These are phyloP conservation scores for Ennomos quercinarius DNA, from an alignment of 2,888 invertebrate species.

Conservation along the genomic window DNA sequence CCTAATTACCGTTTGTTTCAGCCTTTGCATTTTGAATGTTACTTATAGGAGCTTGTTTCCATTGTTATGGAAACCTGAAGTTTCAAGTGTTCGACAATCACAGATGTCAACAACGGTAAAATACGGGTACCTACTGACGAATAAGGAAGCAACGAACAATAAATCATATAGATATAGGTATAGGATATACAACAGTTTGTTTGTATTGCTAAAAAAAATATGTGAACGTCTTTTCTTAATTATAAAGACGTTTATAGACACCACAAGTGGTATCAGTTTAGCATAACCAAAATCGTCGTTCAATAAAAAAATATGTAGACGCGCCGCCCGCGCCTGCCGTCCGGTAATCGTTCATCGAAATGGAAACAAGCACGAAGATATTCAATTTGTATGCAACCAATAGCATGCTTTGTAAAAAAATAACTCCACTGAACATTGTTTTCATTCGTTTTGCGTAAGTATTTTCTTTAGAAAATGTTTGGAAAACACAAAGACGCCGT, in stretches of 20 bases:
- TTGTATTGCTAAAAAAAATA: too few species aligned
- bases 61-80: neutral
- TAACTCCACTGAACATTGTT: conserved; percentile 25
- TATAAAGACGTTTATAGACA: too few species aligned
- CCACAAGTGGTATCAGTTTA: too few species aligned
- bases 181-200: too few species aligned
- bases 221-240: too few species aligned
- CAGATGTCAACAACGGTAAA: too few species aligned
- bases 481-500: conserved; percentile 1
- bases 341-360: neutral
- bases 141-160: neutral
- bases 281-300: too few species aligned
- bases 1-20: conserved; percentile 52
- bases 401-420: conserved; percentile 43
- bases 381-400: conserved; percentile 68
- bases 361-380: conserved; percentile 23
- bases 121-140: too few species aligned
- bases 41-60: conserved; percentile 55
- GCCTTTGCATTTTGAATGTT: conserved; percentile 81
- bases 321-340: too few species aligned
- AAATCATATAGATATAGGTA: neutral
- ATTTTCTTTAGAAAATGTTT: neutral
- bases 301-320: too few species aligned
- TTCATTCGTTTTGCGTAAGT: conserved; percentile 14
- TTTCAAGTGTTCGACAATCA: too few species aligned